Conservation (phyloP, 35 echinoderm and acorn worm genomes). For the Diadema setosum region DNA sequence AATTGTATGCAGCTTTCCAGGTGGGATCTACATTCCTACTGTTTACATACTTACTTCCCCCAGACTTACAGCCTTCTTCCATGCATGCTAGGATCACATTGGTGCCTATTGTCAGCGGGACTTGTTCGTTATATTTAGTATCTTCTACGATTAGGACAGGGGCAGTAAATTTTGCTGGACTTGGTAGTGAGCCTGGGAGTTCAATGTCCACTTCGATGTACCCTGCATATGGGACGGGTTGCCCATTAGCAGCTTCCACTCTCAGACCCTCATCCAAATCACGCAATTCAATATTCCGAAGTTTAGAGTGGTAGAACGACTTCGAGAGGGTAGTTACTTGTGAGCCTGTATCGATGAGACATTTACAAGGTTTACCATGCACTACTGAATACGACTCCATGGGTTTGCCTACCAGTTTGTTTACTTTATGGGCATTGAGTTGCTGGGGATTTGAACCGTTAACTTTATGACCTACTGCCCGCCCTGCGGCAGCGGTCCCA, state of each 20-base stretch:
- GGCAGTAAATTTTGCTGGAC: background rate
- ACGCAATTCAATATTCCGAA: no score
- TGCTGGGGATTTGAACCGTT: background rate
- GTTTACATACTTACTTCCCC: background rate
- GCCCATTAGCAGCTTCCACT: background rate
- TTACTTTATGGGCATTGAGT: background rate
- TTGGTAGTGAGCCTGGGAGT: background rate
- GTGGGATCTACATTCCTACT: background rate
- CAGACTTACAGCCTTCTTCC: background rate
- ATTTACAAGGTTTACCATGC: background rate
- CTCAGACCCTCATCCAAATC: background rate
- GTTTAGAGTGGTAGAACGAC: background rate
- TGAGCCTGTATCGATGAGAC: background rate
- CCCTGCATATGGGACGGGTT: background rate
- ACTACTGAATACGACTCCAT: background rate
- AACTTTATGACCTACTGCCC: background rate
- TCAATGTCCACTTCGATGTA: background rate
- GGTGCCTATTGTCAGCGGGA: background rate
- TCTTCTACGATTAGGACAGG: background rate
- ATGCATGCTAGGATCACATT: background rate
- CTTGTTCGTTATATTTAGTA: background rate
- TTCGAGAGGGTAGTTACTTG: background rate
- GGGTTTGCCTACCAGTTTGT: background rate
- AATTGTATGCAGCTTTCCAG: background rate
- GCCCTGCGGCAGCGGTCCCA: background rate